Base-by-base conservation (phyloP, 2,113 vertebrate genomes). In the Casuarius casuarius region DNA sequence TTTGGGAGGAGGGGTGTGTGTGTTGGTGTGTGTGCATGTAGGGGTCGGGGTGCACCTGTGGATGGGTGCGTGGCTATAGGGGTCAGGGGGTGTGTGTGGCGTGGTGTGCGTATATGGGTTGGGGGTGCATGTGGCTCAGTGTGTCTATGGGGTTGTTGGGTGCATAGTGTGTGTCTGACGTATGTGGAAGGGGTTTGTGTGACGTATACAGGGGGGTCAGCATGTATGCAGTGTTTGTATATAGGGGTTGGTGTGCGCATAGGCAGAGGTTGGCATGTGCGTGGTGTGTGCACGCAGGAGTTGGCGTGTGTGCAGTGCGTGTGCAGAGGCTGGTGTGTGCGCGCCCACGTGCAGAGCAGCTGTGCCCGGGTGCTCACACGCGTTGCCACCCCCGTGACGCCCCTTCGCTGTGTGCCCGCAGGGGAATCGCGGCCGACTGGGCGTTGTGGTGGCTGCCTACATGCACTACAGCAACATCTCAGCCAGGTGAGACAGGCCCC, bases 401-500 rank as follows among this genome's bases (percentile, higher is more conserved):
- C 33, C 56, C 75, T 73, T 96, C 96, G 65, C 80, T 95, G 7
- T 93, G 88, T 94, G 54, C 63, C 94, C 77, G 16, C 98, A 99
- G 99, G 99, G 99, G 62, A 99, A 99, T 94, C 98, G 99, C 11
- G 99, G 99, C 90, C 98, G 99, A 77, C 99, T 99, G 2, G 99
- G 99, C 5, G 99, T 99, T 78, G 99, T 99, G 44, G 99, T 99
- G 29, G 99, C 99, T 2, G 99, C 99, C 12, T 99, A 99, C 95
- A 99, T 99, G 99, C 99, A 99, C 96, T 99, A 99, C 98, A 99
- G 99, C 98, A 99, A 99, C 98, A 99, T 99, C 97, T 99, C 99
- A 7, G 99, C 99, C 95, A 99, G 99, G 99, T 99, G 98, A 96
- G 96, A 84, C n/a, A 21, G 11, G 8, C 28, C 44, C 38, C 49